phyloP scores from a whole-genome alignment of 64 coral and sea anemone species.

The Montipora foliosa region DNA sequence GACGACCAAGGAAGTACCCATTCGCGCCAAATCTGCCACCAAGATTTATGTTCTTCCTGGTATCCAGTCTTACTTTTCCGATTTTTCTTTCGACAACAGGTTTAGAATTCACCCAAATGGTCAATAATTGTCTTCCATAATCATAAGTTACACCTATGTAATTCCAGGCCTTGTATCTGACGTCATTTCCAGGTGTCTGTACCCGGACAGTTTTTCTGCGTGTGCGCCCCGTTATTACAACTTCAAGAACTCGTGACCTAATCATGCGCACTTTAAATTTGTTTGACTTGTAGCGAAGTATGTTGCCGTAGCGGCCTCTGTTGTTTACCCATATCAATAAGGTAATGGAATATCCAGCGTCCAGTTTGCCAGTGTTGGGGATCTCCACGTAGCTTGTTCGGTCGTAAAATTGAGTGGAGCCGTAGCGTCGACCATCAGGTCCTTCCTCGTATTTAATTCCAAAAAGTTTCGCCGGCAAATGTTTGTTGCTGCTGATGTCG shows the following conservation, averaged over 20 bases:
- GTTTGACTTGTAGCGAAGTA: conserved; percentile 70
- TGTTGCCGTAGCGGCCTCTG: conserved; percentile 60
- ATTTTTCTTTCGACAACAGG: conserved; percentile 51
- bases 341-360: not conserved
- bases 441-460: conserved; percentile 25
- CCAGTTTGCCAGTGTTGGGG: not conserved
- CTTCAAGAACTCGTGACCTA: conserved; percentile 29
- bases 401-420: not conserved
- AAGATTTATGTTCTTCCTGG: conserved; percentile 63
- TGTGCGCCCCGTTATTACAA: conserved; percentile 50
- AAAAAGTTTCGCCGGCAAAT: conserved; percentile 36
- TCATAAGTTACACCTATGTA: conserved; percentile 77
- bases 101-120: conserved; percentile 82
- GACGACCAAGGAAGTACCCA: conserved; percentile 64
- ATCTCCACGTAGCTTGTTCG: not conserved
- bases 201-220: conserved; percentile 16
- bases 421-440: not conserved
- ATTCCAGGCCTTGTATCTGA: conserved; percentile 77
- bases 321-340: conserved; percentile 76
- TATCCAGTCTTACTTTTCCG: conserved; percentile 68
- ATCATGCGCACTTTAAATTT: conserved; percentile 78
- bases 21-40: conserved; percentile 46
- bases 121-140: conserved; percentile 52
- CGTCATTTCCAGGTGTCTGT: not conserved
- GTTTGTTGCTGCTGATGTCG: conserved; percentile 1